A percentile compares a stretch with the other conserved stretches of the same genome.
Evolutionary conservation across 2,888 invertebrate genomes (phyloP).

Genomic region (Dysmachus trigonus): DNA sequence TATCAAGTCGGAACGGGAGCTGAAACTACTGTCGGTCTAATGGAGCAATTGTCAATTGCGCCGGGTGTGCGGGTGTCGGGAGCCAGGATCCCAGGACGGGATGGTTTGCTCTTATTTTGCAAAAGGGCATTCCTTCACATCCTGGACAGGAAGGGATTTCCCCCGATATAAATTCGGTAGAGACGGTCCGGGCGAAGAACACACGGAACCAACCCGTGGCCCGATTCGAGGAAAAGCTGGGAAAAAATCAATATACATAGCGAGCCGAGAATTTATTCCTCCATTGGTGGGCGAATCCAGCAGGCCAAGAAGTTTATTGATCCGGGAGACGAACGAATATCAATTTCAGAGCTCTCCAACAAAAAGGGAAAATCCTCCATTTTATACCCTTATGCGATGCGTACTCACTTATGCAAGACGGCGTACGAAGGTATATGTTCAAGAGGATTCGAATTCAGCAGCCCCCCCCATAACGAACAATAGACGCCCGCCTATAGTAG

Average conservation of each 20-base stretch:
- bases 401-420: neutral
- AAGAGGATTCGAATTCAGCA: neutral
- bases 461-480: neutral
- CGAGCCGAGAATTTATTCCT: neutral
- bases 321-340: constrained; percentile 34
- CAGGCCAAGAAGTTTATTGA: constrained; percentile 31
- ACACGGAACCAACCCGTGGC: neutral
- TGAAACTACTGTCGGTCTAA: neutral
- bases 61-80: neutral
- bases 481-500: neutral
- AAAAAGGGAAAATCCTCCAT: neutral
- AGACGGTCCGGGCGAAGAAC: neutral
- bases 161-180: neutral
- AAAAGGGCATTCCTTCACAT: neutral
- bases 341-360: constrained; percentile 13
- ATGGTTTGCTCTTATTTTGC: neutral
- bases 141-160: neutral
- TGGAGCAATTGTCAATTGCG: neutral
- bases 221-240: constrained; percentile 6
- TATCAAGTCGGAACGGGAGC: neutral
- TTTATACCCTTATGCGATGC: constrained; percentile 6
- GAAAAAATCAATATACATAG: constrained; percentile 41
- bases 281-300: constrained; percentile 16
- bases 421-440: neutral
- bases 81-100: neutral